phyloP scores from a whole-genome alignment of 1,140 invertebrate species.

The Limonius californicus region DNA sequence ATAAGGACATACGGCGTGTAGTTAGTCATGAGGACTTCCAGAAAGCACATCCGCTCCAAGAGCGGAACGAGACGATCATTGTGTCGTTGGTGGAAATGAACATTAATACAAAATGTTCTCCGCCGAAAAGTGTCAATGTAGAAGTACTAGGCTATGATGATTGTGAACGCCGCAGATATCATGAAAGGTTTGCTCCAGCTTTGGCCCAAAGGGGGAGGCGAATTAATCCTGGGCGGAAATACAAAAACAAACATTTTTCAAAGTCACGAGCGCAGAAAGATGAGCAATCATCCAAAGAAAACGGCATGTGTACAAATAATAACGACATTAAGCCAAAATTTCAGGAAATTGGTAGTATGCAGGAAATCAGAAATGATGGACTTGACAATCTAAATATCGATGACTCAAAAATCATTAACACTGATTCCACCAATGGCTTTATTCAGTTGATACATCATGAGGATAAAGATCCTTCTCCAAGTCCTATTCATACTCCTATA shows the following conservation, averaged over 20 bases:
- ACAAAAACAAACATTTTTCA: constrained; percentile 35
- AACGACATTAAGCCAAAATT: not conserved
- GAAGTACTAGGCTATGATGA: constrained; percentile 35
- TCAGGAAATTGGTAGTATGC: not conserved
- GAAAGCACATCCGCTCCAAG: constrained; percentile 50
- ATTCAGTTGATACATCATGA: constrained; percentile 23
- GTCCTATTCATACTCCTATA: constrained; percentile 38
- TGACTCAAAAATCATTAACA: no score
- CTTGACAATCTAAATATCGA: not conserved
- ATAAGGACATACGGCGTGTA: constrained; percentile 54
- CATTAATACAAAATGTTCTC: constrained; percentile 34
- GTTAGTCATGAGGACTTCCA: constrained; percentile 65
- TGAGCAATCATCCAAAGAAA: constrained; percentile 13
- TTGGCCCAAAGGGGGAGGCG: constrained; percentile 50
- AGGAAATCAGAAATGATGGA: not conserved
- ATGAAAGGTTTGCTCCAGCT: constrained; percentile 57
- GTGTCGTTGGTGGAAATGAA: constrained; percentile 23
- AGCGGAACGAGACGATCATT: constrained; percentile 35
- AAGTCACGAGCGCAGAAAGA: constrained; percentile 23
- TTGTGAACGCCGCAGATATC: constrained; percentile 45
- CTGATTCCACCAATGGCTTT: not conserved
- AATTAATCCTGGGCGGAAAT: constrained; percentile 31
- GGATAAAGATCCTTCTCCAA: constrained; percentile 45
- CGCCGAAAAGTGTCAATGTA: constrained; percentile 26
- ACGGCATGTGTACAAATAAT: constrained; percentile 2